Percentiles rank a stretch among this genome's conserved stretches.
Evolutionary conservation across 2,888 invertebrate genomes (phyloP).

Genomic region (Ceriagrion tenellum): DNA sequence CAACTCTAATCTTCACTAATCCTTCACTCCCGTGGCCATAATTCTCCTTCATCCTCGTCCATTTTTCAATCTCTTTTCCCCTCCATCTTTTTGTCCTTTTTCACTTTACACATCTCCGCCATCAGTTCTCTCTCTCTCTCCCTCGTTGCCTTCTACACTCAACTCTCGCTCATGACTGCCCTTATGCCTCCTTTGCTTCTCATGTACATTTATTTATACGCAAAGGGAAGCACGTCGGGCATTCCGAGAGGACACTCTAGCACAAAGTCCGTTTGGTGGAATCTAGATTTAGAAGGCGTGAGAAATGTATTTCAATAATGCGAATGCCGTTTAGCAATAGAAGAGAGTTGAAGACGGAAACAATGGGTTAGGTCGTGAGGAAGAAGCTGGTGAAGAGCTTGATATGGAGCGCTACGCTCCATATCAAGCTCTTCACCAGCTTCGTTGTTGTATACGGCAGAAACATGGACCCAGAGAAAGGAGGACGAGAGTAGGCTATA

Average conservation of each 20-base stretch:
- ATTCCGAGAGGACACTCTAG: neutral
- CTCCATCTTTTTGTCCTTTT: neutral
- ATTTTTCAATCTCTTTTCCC: slow-evolving; percentile 48
- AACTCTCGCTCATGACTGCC: neutral
- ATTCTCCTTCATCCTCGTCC: slow-evolving; percentile 54
- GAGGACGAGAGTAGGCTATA: too few species aligned
- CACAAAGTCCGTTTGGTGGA: neutral
- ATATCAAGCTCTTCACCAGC: too few species aligned
- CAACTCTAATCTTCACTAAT: slow-evolving; percentile 60
- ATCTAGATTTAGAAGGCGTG: too few species aligned
- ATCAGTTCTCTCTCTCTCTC: too few species aligned
- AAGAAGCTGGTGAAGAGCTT: too few species aligned
- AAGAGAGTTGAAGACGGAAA: too few species aligned
- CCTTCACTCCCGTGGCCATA: slow-evolving; percentile 59
- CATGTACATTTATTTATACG: neutral
- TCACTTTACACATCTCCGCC: neutral
- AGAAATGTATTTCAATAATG: too few species aligned
- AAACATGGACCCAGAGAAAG: too few species aligned
- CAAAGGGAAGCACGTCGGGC: neutral
- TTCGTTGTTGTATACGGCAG: too few species aligned
- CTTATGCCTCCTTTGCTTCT: neutral
- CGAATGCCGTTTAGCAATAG: too few species aligned
- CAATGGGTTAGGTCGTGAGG: too few species aligned
- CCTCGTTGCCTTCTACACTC: neutral
- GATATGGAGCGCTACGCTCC: too few species aligned